Percentiles rank a stretch among this genome's conserved stretches.
These are phyloP conservation scores for Neoscelio sp. DNA, from an alignment of 2,888 invertebrate species.

Conservation along the genomic window DNA sequence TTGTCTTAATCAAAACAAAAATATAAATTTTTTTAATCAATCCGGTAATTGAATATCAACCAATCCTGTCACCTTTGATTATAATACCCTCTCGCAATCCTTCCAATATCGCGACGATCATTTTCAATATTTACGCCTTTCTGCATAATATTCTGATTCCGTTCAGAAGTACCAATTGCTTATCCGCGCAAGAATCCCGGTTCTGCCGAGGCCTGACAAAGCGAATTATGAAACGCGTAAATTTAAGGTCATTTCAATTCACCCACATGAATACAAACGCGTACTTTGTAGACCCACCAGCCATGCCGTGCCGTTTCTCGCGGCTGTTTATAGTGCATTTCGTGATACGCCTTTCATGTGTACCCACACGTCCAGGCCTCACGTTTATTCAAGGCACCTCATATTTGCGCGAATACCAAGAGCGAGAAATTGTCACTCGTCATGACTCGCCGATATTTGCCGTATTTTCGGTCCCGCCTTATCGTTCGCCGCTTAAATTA, in stretches of 20 bases:
- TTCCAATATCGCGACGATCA: slow-evolving; percentile 32
- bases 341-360: slow-evolving; percentile 64
- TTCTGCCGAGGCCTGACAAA: slow-evolving; percentile 58
- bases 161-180: slow-evolving; percentile 37
- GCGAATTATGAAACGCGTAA: slow-evolving; percentile 66
- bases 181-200: slow-evolving; percentile 41
- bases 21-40: slow-evolving; percentile 41
- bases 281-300: slow-evolving; percentile 60
- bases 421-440: slow-evolving; percentile 64
- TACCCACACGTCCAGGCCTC: slow-evolving; percentile 58
- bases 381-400: slow-evolving; percentile 52
- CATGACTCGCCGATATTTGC: slow-evolving; percentile 29
- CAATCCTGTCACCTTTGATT: not conserved
- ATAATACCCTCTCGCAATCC: slow-evolving; percentile 8
- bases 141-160: slow-evolving; percentile 54
- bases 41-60: slow-evolving; percentile 35
- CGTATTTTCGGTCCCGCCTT: slow-evolving; percentile 32
- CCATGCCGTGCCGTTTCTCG: slow-evolving; percentile 45
- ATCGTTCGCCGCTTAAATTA: slow-evolving; percentile 43
- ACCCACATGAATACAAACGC: slow-evolving; percentile 63
- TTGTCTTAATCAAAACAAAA: slow-evolving; percentile 56
- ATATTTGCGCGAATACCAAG: slow-evolving; percentile 57
- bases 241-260: slow-evolving; percentile 66
- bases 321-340: slow-evolving; percentile 65
- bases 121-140: slow-evolving; percentile 51